phyloP scores from a whole-genome alignment of 1,140 invertebrate genomes.

The Galendromus occidentalis region DNA sequence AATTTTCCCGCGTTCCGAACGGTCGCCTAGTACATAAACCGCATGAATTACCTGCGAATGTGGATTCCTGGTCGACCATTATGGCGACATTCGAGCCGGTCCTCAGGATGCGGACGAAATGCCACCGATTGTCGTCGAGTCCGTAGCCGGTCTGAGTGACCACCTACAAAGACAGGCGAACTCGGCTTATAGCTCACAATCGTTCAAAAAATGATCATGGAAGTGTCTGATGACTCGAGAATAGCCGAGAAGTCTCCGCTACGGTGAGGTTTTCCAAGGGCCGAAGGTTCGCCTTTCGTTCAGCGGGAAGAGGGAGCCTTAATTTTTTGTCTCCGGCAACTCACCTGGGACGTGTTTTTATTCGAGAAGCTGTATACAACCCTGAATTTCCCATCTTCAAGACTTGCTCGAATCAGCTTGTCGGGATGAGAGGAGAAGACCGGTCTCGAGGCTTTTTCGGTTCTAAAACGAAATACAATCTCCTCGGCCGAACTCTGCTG shows the following conservation, averaged over 20 bases:
- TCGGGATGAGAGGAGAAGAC: slow-evolving; percentile 28
- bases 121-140: slow-evolving; percentile 82
- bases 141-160: slow-evolving; percentile 51
- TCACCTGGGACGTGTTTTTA: slow-evolving; percentile 40
- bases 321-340: not conserved
- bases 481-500: slow-evolving; percentile 76
- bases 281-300: not conserved
- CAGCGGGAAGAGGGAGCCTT: too few relatives aligned
- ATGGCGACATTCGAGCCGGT: slow-evolving; percentile 59
- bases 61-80: slow-evolving; percentile 57
- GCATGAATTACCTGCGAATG: slow-evolving; percentile 44
- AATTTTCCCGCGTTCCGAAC: not conserved
- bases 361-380: slow-evolving; percentile 39
- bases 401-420: slow-evolving; percentile 11
- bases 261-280: too few relatives aligned
- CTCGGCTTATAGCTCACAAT: too few relatives aligned
- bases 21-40: not conserved
- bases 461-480: slow-evolving; percentile 64
- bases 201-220: too few relatives aligned
- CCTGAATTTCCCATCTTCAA: slow-evolving; percentile 9
- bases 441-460: slow-evolving; percentile 39
- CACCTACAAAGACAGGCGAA: slow-evolving; percentile 37
- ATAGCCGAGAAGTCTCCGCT: too few relatives aligned
- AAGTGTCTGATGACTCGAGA: too few relatives aligned
- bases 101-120: slow-evolving; percentile 63